Evolutionary conservation across 2,888 invertebrate genomes (phyloP).

Genomic region (Polyploca ridens): DNA sequence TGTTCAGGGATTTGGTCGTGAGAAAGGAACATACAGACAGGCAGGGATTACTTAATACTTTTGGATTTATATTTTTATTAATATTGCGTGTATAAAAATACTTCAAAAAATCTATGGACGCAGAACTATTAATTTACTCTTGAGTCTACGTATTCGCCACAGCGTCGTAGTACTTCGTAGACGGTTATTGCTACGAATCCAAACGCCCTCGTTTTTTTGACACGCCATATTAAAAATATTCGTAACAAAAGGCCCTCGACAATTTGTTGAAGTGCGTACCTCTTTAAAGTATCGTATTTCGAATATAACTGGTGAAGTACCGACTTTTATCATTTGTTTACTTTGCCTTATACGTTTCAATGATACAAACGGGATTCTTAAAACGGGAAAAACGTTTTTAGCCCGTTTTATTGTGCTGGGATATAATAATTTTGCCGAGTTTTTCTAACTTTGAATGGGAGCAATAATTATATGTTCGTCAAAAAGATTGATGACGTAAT

Average conservation of each 20-base stretch:
- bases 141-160: too few species aligned
- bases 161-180: too few species aligned
- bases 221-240: conserved; percentile 4
- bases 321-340: conserved; percentile 7
- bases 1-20: too few species aligned
- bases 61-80: too few species aligned
- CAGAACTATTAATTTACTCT: too few species aligned
- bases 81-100: too few species aligned
- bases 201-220: neutral
- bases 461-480: neutral
- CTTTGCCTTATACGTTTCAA: neutral
- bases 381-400: neutral
- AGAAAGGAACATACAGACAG: too few species aligned
- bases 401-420: neutral
- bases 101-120: too few species aligned
- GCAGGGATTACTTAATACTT: too few species aligned
- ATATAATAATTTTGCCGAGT: neutral
- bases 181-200: neutral
- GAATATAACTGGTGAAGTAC: neutral
- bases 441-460: neutral
- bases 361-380: conserved; percentile 1
- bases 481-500: neutral
- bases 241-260: neutral
- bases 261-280: neutral
- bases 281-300: conserved; percentile 4